These are phyloP conservation scores for Argyrosomus japonicus DNA, from an alignment of 2,113 vertebrate genomes.

Conservation along the genomic window DNA sequence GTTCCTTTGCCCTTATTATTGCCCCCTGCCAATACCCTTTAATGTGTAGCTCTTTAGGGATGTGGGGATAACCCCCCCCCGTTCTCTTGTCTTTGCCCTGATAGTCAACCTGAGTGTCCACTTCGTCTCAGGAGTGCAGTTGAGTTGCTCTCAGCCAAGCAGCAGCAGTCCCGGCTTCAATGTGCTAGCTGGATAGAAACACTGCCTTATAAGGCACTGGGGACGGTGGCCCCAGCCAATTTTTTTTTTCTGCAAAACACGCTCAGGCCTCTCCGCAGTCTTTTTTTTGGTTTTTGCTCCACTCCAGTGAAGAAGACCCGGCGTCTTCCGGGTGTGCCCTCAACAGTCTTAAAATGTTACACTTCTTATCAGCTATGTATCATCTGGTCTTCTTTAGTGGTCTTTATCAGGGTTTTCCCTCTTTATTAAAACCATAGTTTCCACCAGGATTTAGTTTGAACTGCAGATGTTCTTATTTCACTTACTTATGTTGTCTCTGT, in stretches of 20 bases:
- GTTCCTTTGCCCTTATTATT: constrained; percentile 14
- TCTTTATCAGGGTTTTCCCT: constrained; percentile 17
- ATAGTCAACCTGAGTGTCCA: constrained; percentile 53
- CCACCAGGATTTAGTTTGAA: no score
- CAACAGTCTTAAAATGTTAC: constrained; percentile 41
- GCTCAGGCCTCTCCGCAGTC: constrained; percentile 38
- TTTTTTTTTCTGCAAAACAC: constrained; percentile 72
- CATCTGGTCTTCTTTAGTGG: constrained; percentile 21
- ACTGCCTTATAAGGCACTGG: constrained; percentile 87
- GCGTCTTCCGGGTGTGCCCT: constrained; percentile 23
- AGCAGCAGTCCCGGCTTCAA: constrained; percentile 64
- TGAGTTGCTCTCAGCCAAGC: constrained; percentile 66
- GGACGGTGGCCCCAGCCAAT: constrained; percentile 81
- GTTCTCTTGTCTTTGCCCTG: constrained; percentile 30
- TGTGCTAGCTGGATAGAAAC: constrained; percentile 82
- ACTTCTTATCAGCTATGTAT: constrained; percentile 38
- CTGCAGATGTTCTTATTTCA: neutral
- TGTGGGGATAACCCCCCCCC: constrained; percentile 50
- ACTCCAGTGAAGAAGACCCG: constrained; percentile 55
- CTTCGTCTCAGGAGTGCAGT: constrained; percentile 64
- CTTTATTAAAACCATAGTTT: constrained; percentile 13
- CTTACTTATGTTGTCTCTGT: neutral
- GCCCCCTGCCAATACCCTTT: neutral
- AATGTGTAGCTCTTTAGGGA: constrained; percentile 14
- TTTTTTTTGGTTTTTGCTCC: constrained; percentile 68